A percentile compares a stretch with the other conserved stretches of the same genome.
phyloP scores from a whole-genome alignment of 2,888 invertebrate species.

The Pherbina coryleti region DNA sequence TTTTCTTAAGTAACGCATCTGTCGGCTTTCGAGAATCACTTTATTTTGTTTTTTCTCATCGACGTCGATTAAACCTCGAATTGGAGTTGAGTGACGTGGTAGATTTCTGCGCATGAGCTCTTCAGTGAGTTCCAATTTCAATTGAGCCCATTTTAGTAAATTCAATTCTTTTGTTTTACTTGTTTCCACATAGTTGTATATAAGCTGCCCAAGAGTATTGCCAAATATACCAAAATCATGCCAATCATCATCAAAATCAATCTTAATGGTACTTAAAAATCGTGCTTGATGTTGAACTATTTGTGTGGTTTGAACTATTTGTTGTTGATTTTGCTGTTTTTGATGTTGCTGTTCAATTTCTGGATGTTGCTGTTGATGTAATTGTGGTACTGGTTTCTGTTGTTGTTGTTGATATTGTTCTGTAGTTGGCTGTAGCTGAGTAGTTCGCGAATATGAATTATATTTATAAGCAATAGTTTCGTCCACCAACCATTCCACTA shows the following conservation, averaged over 20 bases:
- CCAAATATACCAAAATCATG: neutral
- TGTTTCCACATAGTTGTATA: slow-evolving; percentile 57
- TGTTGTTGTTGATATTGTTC: no score
- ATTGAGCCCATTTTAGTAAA: slow-evolving; percentile 54
- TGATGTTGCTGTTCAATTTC: slow-evolving; percentile 32
- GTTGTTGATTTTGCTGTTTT: slow-evolving; percentile 29
- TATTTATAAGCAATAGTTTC: no score
- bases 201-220: slow-evolving; percentile 48
- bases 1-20: slow-evolving; percentile 50
- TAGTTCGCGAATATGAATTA: no score
- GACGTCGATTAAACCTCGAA: slow-evolving; percentile 22
- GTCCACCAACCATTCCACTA: no score
- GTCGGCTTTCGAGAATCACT: slow-evolving; percentile 32
- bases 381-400: no score
- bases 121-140: slow-evolving; percentile 58
- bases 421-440: no score
- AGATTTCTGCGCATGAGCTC: slow-evolving; percentile 51
- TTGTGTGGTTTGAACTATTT: neutral
- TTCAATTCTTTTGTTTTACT: slow-evolving; percentile 52
- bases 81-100: neutral
- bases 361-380: no score
- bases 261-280: slow-evolving; percentile 17
- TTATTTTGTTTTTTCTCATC: slow-evolving; percentile 31
- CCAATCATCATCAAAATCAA: neutral
- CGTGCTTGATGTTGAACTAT: neutral